phyloP scores from a whole-genome alignment of 2,888 invertebrate species.

The Busseola fusca region DNA sequence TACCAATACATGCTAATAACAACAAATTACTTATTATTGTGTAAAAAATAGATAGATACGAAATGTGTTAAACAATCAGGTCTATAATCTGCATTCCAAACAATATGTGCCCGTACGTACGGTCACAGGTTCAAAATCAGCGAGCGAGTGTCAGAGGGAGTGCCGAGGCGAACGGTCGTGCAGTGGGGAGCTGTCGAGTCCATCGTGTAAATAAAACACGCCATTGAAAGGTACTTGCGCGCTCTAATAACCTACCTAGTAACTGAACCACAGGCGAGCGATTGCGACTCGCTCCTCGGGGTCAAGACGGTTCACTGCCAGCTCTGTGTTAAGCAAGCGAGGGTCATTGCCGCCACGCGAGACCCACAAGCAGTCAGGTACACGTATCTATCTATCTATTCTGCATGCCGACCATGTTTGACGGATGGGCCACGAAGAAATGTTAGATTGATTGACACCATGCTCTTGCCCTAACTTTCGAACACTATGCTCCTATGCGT shows the following conservation, averaged over 20 bases:
- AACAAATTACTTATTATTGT: slow-evolving; percentile 17
- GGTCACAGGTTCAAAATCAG: slow-evolving; percentile 62
- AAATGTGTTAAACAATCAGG: slow-evolving; percentile 24
- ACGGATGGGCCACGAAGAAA: slow-evolving; percentile 18
- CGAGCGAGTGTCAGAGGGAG: slow-evolving; percentile 70
- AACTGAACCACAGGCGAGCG: slow-evolving; percentile 61
- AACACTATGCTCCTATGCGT: not conserved
- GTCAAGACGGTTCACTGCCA: slow-evolving; percentile 79
- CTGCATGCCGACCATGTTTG: slow-evolving; percentile 50
- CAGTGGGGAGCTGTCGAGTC: slow-evolving; percentile 47
- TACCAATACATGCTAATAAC: slow-evolving; percentile 22
- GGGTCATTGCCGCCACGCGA: slow-evolving; percentile 74
- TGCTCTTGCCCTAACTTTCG: not conserved
- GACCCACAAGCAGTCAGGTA: slow-evolving; percentile 69
- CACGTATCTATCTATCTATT: slow-evolving; percentile 41
- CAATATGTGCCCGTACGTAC: slow-evolving; percentile 47
- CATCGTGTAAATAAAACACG: slow-evolving; percentile 38
- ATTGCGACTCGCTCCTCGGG: slow-evolving; percentile 66
- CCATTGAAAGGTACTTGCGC: slow-evolving; percentile 60
- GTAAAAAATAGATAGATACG: slow-evolving; percentile 16
- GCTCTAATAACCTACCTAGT: slow-evolving; percentile 72
- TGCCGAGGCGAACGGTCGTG: slow-evolving; percentile 75
- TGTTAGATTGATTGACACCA: slow-evolving; percentile 25
- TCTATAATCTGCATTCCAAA: slow-evolving; percentile 48
- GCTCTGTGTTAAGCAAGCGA: slow-evolving; percentile 65